A percentile compares a stretch with the other conserved stretches of the same genome.
These are phyloP conservation scores for Musca vetustissima DNA, from an alignment of 1,140 invertebrate species.

Conservation along the genomic window DNA sequence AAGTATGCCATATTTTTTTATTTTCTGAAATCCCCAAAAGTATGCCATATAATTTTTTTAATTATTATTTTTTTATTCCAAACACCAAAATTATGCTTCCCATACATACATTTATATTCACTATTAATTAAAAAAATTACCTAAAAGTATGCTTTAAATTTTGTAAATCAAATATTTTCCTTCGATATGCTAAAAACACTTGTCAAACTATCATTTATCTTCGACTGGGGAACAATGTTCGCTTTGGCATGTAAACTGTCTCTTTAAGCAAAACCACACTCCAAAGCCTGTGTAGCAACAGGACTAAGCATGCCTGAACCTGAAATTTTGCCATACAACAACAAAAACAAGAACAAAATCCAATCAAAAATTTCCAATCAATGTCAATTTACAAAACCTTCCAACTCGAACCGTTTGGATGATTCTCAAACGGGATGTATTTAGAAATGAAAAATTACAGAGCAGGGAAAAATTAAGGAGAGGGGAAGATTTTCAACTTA, in stretches of 20 bases:
- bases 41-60: no score
- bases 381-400: slow-evolving; percentile 54
- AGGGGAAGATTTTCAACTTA: not conserved
- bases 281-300: not conserved
- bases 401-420: not conserved
- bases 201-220: not conserved
- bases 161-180: not conserved
- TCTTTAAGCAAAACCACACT: not conserved
- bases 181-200: not conserved
- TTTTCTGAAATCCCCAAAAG: no score
- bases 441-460: not conserved
- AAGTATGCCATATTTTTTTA: no score
- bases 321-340: slow-evolving; percentile 34
- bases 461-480: not conserved
- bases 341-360: no score
- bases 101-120: no score
- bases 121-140: not conserved
- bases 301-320: not conserved
- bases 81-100: no score
- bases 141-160: slow-evolving; percentile 7
- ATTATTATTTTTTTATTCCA: no score
- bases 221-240: not conserved
- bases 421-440: slow-evolving; percentile 4
- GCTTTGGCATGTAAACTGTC: slow-evolving; percentile 8
- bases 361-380: slow-evolving; percentile 56